Evolutionary conservation across 2,888 invertebrate genomes (phyloP), one percentile per base, ranked within the genome.

Genomic region (Cordilura impudica): DNA sequence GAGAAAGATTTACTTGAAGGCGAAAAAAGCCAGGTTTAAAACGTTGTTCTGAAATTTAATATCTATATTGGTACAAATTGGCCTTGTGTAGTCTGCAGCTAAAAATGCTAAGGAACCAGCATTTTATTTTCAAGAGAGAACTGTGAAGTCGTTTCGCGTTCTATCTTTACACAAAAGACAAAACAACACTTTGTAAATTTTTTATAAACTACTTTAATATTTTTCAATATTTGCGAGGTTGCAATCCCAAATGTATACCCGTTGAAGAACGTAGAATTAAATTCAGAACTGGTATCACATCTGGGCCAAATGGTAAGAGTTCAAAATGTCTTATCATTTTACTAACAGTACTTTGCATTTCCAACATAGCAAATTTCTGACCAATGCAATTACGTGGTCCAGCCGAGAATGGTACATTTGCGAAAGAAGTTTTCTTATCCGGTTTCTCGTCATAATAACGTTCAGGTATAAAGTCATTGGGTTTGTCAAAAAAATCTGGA

Each of bases 381-480:
- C 88, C 89, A 76, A 89, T 88, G 61, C 89, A 89, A 81, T 89
- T 89, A 18, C 89, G 85, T 6, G 88, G 87, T 0, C 89, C 89
- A 2, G 88, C 89, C 1, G 87, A 87, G 75, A 89, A 89, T 0
- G 89, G 88, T 58, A 88, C 84, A 69, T 86, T 86, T 2, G 86
- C 84, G 76, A 86, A 89, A 0, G 88, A 85, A 83, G 87, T 84
- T 29, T 93, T 89, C 2, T 89, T 89, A 7, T 81, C 81, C 8
- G 70, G 81, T 81, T 90, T 91, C 81, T 94, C 93, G 0, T 92
- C 91, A 0, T 81, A 31, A 49, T 86, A 87, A 4, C 89, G 85
- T 29, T 89, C 88, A 2, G 89, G 89, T n/a, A 83, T 81, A 65
- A 89, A 90, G 16, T 78, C 81, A 1, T 87, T 71, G 0, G 89